Conservation (phyloP, 2,888 invertebrate species). For the Hipparchia semele region DNA sequence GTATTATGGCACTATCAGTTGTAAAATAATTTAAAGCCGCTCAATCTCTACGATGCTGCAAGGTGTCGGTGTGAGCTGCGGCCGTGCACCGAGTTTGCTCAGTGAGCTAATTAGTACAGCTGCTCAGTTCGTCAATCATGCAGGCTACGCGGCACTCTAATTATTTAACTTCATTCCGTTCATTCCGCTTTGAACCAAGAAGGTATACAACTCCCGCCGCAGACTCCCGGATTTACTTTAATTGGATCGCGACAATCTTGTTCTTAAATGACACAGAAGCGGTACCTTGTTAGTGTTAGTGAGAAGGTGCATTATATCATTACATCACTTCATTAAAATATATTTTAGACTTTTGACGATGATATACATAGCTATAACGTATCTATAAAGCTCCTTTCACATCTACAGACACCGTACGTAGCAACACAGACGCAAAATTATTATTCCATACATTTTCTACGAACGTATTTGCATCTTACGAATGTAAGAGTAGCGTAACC, state of each 20-base stretch:
- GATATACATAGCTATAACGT: too few species aligned
- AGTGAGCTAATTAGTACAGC: conserved; percentile 69
- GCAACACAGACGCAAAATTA: too few species aligned
- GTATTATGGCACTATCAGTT: too few species aligned
- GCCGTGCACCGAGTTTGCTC: conserved; percentile 60
- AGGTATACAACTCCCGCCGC: conserved; percentile 31
- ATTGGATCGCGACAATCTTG: conserved; percentile 52
- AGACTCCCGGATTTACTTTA: conserved; percentile 52
- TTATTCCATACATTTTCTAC: too few species aligned
- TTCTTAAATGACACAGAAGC: conserved; percentile 34
- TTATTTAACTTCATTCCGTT: conserved; percentile 58
- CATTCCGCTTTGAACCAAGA: conserved; percentile 48
- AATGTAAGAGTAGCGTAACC: too few species aligned
- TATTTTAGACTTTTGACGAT: too few species aligned
- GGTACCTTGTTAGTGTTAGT: conserved; percentile 34
- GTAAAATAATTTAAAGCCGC: too few species aligned
- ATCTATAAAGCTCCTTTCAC: too few species aligned
- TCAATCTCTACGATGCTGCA: not conserved
- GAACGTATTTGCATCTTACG: too few species aligned
- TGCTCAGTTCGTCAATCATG: conserved; percentile 74
- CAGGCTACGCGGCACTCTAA: conserved; percentile 52
- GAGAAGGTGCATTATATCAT: conserved; percentile 14
- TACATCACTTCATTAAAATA: too few species aligned
- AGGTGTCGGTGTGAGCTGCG: conserved; percentile 47
- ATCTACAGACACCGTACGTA: too few species aligned